A percentile compares a stretch with the other conserved stretches of the same genome.
phyloP scores from a whole-genome alignment of 2,888 invertebrate genomes.

The Cephus pygmeus region DNA sequence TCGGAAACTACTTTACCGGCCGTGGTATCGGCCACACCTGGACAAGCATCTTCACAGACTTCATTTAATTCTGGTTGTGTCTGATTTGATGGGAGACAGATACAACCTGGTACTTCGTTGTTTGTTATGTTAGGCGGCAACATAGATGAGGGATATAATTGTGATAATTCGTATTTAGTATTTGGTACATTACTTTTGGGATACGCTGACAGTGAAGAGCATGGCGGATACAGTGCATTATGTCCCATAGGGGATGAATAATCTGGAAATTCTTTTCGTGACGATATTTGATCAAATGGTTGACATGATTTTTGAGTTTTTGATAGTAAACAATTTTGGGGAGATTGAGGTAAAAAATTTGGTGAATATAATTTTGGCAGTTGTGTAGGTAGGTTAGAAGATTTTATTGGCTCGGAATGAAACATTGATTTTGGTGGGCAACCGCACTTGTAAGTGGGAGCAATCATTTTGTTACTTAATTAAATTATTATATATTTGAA shows the following conservation, averaged over 20 bases:
- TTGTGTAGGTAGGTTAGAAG: not conserved
- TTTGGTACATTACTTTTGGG: too few relatives aligned
- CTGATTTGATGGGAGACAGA: too few relatives aligned
- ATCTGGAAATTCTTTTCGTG: too few relatives aligned
- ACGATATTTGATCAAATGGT: too few relatives aligned
- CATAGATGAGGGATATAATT: not conserved
- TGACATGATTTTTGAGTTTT: too few relatives aligned
- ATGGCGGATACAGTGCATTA: too few relatives aligned
- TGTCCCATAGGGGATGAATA: too few relatives aligned
- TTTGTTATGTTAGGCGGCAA: too few relatives aligned
- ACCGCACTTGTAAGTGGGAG: constrained; percentile 41
- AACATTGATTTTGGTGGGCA: constrained; percentile 27
- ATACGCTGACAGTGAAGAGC: too few relatives aligned
- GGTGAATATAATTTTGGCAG: not conserved
- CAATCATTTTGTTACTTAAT: constrained; percentile 41
- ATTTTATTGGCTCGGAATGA: not conserved
- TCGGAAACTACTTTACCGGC: constrained; percentile 41
- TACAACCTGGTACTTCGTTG: too few relatives aligned
- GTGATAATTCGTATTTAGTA: too few relatives aligned
- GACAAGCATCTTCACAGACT: constrained; percentile 13
- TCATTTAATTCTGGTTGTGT: not conserved
- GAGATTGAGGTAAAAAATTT: not conserved
- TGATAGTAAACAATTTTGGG: too few relatives aligned
- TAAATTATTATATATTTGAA: constrained; percentile 10
- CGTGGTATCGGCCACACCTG: constrained; percentile 6